Conservation (phyloP, 2,797 vertebrate species). For the Propithecus deckenii region DNA sequence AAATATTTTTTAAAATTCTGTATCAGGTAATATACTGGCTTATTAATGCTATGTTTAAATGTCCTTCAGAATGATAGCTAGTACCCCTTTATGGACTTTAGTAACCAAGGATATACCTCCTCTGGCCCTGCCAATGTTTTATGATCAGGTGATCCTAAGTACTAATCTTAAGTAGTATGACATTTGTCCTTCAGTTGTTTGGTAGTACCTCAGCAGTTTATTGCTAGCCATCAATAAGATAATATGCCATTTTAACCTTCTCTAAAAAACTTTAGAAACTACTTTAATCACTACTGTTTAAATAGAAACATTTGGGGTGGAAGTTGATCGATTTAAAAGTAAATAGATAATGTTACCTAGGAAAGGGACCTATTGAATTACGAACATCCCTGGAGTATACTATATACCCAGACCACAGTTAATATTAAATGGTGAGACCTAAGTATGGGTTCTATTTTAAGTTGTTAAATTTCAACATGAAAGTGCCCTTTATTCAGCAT, state of each 20-base stretch:
- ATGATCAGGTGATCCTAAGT: constrained; percentile 8
- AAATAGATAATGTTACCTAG: constrained; percentile 66
- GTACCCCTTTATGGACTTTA: neutral
- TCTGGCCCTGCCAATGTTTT: neutral
- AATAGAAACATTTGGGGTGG: constrained; percentile 38
- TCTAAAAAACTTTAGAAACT: neutral
- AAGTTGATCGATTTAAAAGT: constrained; percentile 62
- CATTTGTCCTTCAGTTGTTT: constrained; percentile 15
- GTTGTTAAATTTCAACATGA: constrained; percentile 77
- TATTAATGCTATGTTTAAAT: constrained; percentile 29
- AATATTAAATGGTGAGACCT: constrained; percentile 54
- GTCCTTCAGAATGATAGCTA: neutral
- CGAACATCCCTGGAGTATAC: neutral
- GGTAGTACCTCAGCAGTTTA: constrained; percentile 43
- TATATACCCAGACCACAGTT: constrained; percentile 54
- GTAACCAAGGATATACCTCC: neutral
- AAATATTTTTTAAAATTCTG: neutral
- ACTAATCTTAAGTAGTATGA: neutral
- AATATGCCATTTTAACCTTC: constrained; percentile 44
- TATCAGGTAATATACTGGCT: neutral
- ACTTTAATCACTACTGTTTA: constrained; percentile 49
- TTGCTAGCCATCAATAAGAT: constrained; percentile 38
- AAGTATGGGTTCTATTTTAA: constrained; percentile 77
- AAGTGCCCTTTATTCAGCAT: constrained; percentile 79
- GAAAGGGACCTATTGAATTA: constrained; percentile 52